These are phyloP conservation scores for Heliconius nattereri DNA, from an alignment of 1,140 invertebrate genomes.

Conservation along the genomic window DNA sequence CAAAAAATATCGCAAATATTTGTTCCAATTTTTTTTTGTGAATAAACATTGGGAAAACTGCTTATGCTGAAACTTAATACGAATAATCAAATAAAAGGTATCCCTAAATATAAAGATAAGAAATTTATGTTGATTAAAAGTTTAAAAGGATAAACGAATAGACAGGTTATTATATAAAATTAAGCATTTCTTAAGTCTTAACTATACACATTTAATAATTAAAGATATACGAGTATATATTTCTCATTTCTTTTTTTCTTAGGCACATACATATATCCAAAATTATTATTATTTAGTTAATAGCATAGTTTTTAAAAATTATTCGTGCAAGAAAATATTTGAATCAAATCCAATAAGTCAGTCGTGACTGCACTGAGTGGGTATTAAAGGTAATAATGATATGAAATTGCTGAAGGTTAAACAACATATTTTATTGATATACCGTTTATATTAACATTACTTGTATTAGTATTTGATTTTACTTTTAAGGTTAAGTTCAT, in stretches of 20 bases:
- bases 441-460: background rate
- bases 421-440: constrained; percentile 20
- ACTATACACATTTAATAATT: background rate
- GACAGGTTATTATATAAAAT: too few relatives aligned
- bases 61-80: too few relatives aligned
- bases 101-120: too few relatives aligned
- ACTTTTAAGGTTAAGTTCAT: background rate
- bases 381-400: constrained; percentile 56
- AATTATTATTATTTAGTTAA: constrained; percentile 34
- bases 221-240: too few relatives aligned
- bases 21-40: too few relatives aligned
- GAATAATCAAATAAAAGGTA: too few relatives aligned
- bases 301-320: constrained; percentile 34
- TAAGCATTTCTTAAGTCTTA: too few relatives aligned
- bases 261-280: background rate
- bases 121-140: too few relatives aligned
- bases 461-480: background rate
- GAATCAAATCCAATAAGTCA: constrained; percentile 53
- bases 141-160: too few relatives aligned
- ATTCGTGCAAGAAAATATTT: constrained; percentile 39
- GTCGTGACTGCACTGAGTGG: constrained; percentile 51
- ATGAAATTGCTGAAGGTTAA: constrained; percentile 58
- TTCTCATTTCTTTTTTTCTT: background rate
- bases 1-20: too few relatives aligned
- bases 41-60: too few relatives aligned